These are phyloP conservation scores for Brachionichthys hirsutus DNA, from an alignment of 2,113 vertebrate genomes.

Conservation along the genomic window DNA sequence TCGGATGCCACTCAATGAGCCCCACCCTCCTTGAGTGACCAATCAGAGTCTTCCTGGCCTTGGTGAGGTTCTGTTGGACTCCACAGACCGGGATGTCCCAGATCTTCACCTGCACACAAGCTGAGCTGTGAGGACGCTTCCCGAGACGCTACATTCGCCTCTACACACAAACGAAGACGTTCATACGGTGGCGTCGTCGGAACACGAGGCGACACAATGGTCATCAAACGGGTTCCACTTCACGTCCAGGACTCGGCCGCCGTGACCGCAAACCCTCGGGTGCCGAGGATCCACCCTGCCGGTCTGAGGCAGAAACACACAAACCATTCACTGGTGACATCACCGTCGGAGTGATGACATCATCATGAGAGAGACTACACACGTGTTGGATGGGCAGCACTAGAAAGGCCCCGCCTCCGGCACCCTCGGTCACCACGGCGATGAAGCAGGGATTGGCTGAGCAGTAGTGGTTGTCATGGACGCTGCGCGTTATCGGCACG, in stretches of 20 bases:
- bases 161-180: not conserved
- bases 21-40: constrained; percentile 86
- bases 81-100: constrained; percentile 89
- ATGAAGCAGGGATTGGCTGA: constrained; percentile 91
- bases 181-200: constrained; percentile 90
- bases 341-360: not conserved
- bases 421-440: constrained; percentile 90
- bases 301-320: constrained; percentile 71
- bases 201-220: constrained; percentile 90
- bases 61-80: constrained; percentile 79
- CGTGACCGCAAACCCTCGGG: constrained; percentile 89
- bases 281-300: constrained; percentile 90
- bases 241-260: constrained; percentile 86
- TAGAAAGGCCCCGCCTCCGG: constrained; percentile 87
- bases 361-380: constrained; percentile 5
- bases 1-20: constrained; percentile 97
- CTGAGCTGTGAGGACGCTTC: too few species aligned
- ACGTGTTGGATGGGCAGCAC: constrained; percentile 90
- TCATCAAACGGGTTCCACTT: constrained; percentile 97
- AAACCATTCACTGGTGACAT: not conserved
- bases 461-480: constrained; percentile 94
- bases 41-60: constrained; percentile 82
- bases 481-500: constrained; percentile 85
- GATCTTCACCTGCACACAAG: constrained; percentile 83
- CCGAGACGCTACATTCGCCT: too few species aligned